phyloP scores from a whole-genome alignment of 2,113 vertebrate genomes.

The Scomber scombrus region DNA sequence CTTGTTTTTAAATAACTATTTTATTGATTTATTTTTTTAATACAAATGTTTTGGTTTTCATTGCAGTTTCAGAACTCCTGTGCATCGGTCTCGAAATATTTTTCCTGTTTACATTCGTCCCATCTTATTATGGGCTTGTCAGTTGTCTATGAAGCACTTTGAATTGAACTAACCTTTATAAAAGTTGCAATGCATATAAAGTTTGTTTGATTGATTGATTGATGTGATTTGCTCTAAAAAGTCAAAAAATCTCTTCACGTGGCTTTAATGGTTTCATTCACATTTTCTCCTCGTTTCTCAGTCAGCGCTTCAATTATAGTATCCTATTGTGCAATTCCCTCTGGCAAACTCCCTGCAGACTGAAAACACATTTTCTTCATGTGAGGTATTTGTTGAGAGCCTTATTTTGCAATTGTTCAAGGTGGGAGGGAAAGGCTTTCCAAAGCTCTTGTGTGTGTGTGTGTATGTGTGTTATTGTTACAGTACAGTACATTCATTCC shows the following conservation, averaged over 20 bases:
- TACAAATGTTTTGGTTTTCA: no score
- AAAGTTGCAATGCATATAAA: no score
- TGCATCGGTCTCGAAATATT: no score
- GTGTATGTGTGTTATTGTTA: constrained; percentile 65
- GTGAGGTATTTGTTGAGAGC: constrained; percentile 71
- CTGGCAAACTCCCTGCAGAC: constrained; percentile 44
- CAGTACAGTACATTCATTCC: constrained; percentile 64
- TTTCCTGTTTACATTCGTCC: no score
- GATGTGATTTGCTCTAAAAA: not conserved
- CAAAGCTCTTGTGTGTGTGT: constrained; percentile 30
- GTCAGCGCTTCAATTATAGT: constrained; percentile 45
- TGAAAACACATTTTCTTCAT: constrained; percentile 66
- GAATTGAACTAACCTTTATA: no score
- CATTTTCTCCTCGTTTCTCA: constrained; percentile 21
- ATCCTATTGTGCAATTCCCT: constrained; percentile 68
- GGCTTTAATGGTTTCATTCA: constrained; percentile 49
- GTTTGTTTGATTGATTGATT: no score
- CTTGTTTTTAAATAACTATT: no score
- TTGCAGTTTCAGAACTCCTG: no score
- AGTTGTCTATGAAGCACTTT: no score
- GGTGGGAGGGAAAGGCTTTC: constrained; percentile 55
- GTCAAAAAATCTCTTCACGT: not conserved
- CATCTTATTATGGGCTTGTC: no score
- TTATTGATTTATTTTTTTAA: no score
- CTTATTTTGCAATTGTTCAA: constrained; percentile 76